phyloP scores from a whole-genome alignment of 2,113 vertebrate species.

The Xiphorhynchus elegans region DNA sequence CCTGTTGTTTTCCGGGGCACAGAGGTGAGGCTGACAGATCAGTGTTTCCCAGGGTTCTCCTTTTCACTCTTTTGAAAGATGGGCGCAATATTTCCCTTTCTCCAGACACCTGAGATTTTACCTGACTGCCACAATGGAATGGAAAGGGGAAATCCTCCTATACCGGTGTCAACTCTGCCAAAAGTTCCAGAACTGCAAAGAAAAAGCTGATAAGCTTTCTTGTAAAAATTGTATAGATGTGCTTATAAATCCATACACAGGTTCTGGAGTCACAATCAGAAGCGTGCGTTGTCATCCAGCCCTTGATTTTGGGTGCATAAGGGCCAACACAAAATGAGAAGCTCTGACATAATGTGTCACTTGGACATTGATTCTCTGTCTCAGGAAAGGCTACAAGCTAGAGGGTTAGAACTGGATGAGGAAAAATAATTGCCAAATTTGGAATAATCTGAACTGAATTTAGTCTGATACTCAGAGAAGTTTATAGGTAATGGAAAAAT shows the following conservation, averaged over 20 bases:
- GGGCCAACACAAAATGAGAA: not conserved
- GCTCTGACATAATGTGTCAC: not conserved
- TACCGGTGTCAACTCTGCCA: fast-evolving
- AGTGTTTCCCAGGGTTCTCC: not conserved
- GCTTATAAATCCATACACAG: not conserved
- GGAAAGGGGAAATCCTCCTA: not conserved
- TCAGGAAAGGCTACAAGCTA: not conserved
- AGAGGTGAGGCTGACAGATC: not conserved
- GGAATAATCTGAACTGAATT: not conserved
- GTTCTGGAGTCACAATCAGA: not conserved
- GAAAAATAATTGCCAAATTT: not conserved
- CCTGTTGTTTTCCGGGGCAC: not conserved
- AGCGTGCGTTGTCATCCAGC: not conserved
- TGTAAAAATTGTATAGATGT: not conserved
- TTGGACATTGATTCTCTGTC: not conserved
- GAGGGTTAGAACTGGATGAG: not conserved
- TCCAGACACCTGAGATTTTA: not conserved
- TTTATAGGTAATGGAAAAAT: conserved; percentile 33
- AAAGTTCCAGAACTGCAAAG: not conserved
- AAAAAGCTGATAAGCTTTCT: not conserved
- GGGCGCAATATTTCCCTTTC: not conserved
- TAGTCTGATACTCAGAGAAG: not conserved
- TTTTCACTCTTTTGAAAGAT: not conserved
- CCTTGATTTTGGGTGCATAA: not conserved
- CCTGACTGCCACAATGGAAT: not conserved